Conservation (phyloP, 2,888 invertebrate genomes). For the Megaustenia siamemsis region DNA sequence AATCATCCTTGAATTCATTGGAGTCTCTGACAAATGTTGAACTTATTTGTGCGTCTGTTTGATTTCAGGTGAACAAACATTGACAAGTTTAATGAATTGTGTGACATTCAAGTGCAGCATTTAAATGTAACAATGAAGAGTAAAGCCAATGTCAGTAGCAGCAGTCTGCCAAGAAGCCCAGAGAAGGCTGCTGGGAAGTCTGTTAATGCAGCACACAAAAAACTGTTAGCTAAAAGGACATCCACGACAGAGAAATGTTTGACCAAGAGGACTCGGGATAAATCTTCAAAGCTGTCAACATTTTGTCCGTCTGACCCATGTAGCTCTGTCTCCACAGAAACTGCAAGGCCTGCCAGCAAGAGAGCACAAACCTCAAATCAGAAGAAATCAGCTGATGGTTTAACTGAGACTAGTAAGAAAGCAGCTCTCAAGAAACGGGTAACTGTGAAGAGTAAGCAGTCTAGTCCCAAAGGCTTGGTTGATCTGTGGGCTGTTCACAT, state of each 20-base stretch:
- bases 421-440: not conserved
- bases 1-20: too few relatives aligned
- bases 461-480: constrained; percentile 46
- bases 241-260: constrained; percentile 21
- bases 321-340: not conserved
- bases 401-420: not conserved
- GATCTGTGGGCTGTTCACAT: constrained; percentile 54
- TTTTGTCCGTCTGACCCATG: not conserved
- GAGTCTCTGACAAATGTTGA: too few relatives aligned
- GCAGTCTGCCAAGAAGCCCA: not conserved
- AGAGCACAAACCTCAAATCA: not conserved
- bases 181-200: constrained; percentile 10
- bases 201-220: not conserved
- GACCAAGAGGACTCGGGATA: constrained; percentile 32
- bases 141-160: not conserved
- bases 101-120: too few relatives aligned
- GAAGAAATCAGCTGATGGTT: not conserved
- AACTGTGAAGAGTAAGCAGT: constrained; percentile 22
- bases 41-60: too few relatives aligned
- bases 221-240: constrained; percentile 1
- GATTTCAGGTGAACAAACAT: not conserved
- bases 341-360: not conserved
- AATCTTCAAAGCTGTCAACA: not conserved
- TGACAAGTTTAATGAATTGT: not conserved
- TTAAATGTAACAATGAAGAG: not conserved